Percentiles rank a stretch among this genome's conserved stretches.
Evolutionary conservation across 2,113 vertebrate genomes (phyloP).

Genomic region (Leptodactylus fuscus): DNA sequence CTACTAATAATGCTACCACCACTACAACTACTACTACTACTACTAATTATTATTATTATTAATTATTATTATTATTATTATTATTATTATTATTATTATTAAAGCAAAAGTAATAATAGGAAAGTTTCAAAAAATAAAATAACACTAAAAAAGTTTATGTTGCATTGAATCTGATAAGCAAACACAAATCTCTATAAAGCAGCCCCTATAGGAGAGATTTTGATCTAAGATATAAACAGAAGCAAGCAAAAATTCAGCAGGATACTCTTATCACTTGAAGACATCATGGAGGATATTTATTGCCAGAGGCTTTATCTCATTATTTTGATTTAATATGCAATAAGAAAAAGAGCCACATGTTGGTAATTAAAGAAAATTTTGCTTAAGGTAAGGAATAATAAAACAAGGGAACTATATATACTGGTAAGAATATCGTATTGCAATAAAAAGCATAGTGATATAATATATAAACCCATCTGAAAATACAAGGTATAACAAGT

Average conservation of each 20-base stretch:
- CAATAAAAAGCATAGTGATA: background rate
- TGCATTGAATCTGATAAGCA: too few relatives aligned
- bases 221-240: background rate
- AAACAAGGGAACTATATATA: background rate
- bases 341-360: slow-evolving; percentile 21
- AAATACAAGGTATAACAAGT: background rate
- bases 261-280: slow-evolving; percentile 7
- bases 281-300: slow-evolving; percentile 19
- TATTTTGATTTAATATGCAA: slow-evolving; percentile 42
- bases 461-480: background rate
- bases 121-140: too few relatives aligned
- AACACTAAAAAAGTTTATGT: too few relatives aligned
- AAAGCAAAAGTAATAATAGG: too few relatives aligned
- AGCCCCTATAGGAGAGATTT: background rate
- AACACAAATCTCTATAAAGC: too few relatives aligned
- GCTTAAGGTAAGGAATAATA: slow-evolving; percentile 6
- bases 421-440: background rate
- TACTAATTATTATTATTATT: too few relatives aligned
- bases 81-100: too few relatives aligned
- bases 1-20: too few relatives aligned
- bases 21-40: too few relatives aligned
- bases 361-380: slow-evolving; percentile 28
- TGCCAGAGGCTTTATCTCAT: background rate
- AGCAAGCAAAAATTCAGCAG: background rate
- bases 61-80: too few relatives aligned